Conservation (phyloP, 2,797 vertebrate genomes). For the Gambusia yucatana region DNA sequence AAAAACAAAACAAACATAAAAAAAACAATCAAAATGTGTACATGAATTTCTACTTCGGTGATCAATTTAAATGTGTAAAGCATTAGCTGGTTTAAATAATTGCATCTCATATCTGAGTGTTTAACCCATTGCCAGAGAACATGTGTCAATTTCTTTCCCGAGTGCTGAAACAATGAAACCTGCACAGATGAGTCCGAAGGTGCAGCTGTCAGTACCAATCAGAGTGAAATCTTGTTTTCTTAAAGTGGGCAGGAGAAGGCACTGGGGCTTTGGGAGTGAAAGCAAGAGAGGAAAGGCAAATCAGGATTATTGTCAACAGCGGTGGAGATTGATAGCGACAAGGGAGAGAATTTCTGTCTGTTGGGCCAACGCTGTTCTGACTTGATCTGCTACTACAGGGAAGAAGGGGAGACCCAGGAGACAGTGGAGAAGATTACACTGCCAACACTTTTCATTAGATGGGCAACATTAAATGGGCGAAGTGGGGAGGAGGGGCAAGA, state of each 20-base stretch:
- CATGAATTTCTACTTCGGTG: neutral
- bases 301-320: conserved; percentile 79
- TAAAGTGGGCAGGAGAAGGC: conserved; percentile 56
- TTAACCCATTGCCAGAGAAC: neutral
- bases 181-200: conserved; percentile 47
- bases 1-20: neutral
- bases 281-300: conserved; percentile 71
- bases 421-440: conserved; percentile 69
- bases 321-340: conserved; percentile 76
- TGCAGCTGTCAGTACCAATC: conserved; percentile 68
- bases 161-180: conserved; percentile 37
- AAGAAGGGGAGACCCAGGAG: conserved; percentile 57
- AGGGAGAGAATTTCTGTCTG: conserved; percentile 77
- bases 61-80: neutral
- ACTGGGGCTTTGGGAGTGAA: conserved; percentile 60
- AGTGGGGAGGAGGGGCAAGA: conserved; percentile 3
- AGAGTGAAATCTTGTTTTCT: conserved; percentile 68
- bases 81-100: neutral
- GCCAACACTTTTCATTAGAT: conserved; percentile 71
- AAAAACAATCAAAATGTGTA: neutral
- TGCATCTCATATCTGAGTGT: neutral
- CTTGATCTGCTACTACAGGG: conserved; percentile 70
- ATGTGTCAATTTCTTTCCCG: neutral
- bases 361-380: conserved; percentile 63
- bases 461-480: conserved; percentile 57